Conservation (phyloP, 1,140 invertebrate genomes). For the Helicorthomorpha holstii region DNA sequence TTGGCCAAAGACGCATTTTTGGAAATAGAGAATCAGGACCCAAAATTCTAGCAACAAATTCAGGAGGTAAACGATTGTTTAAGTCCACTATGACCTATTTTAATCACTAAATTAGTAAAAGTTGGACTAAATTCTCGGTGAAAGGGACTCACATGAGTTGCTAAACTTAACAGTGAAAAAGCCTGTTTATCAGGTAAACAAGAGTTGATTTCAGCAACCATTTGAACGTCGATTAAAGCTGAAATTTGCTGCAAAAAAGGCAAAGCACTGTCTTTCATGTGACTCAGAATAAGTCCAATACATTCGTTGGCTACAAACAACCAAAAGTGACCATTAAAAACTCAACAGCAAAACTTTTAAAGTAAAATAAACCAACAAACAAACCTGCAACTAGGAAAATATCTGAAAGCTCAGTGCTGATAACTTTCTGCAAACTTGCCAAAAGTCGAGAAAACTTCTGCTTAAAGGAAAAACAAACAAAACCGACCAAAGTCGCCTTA, state of each 20-base stretch:
- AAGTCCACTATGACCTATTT: neutral
- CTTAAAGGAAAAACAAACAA: neutral
- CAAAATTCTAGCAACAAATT: conserved; percentile 55
- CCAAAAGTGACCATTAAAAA: conserved; percentile 14
- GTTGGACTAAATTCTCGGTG: no score
- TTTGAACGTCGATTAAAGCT: neutral
- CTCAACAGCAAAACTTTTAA: neutral
- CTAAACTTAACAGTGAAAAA: neutral
- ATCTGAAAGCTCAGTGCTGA: neutral
- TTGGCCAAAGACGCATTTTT: conserved; percentile 41
- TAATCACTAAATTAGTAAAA: no score
- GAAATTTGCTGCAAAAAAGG: conserved; percentile 3
- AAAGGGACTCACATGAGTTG: neutral
- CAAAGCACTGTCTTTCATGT: conserved; percentile 25
- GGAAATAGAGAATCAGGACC: conserved; percentile 46
- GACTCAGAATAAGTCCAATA: conserved; percentile 39
- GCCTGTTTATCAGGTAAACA: neutral
- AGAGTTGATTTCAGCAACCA: neutral
- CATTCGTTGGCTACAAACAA: conserved; percentile 43
- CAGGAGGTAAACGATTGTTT: conserved; percentile 41
- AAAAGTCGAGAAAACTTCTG: neutral
- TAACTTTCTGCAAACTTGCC: neutral
- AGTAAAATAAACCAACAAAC: conserved; percentile 7
- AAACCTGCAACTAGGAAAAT: neutral
- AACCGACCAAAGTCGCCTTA: no score